Base-by-base conservation (phyloP, 2,797 vertebrate species). In the Sebastes wilsoni region DNA sequence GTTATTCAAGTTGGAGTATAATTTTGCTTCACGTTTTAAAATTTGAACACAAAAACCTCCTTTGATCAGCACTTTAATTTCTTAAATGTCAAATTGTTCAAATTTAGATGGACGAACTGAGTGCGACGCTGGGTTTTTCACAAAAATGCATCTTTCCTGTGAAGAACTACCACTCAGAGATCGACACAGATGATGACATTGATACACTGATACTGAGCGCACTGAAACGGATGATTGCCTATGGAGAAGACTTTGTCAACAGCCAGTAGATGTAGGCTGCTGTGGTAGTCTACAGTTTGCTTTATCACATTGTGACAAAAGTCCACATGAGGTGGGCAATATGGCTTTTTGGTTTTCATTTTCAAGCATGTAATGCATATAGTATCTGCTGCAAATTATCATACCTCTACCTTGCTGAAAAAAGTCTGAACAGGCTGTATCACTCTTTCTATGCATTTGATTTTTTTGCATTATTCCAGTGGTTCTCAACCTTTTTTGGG, bases 141-240 rank as follows among this genome's bases (percentile, higher is more conserved):
- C 49, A 87, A 68, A 72, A 82, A 84, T 88, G 88, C 84, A 92
- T 95, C 75, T 82, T 94, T 77, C 90, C 89, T 56, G 88, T 95
- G 84, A 93, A 94, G 88, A 94, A 93, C 84, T 94, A 92, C 74
- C 75, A 82, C 25, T 32, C 16, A 27, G 80, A 82, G 46, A 67
- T 25, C 25, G 1, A 1, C 1, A 42, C 11, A 32, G 4, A 77
- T 5, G 49, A 80, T 27, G 58, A 76, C 60, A 20, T 77, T 5
- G 1, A 94, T 81, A 83, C 73, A 38, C 22, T 71, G 25, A 70
- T 85, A 12, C 65, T 88, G 71, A 54, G 13, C 5, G 67, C 83
- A 49, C 30, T 89, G 79, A 90, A 52, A 77, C 80, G 88, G 75
- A 90, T 94, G 20, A 84, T 80, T 11, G 0, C 56, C n/a, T 30